phyloP scores from a whole-genome alignment of 2,113 vertebrate species.

The Nesoenas mayeri region DNA sequence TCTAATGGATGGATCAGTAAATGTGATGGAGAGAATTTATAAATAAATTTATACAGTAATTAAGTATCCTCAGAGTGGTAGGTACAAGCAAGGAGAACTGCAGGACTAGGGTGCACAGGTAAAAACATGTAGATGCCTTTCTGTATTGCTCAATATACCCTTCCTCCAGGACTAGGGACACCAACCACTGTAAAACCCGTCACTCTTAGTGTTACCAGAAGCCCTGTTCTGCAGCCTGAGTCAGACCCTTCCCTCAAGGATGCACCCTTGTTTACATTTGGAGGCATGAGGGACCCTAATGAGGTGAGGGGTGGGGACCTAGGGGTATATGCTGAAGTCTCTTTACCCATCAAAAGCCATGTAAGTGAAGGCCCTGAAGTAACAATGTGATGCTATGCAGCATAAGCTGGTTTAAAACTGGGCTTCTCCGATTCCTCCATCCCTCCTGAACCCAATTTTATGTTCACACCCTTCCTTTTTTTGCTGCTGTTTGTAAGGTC shows the following conservation, averaged over 20 bases:
- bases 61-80: background rate
- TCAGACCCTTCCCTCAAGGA: background rate
- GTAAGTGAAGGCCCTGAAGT: background rate
- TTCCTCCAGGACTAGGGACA: background rate
- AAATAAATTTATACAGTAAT: background rate
- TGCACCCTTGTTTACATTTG: background rate
- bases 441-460: background rate
- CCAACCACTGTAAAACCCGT: background rate
- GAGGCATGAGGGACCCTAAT: background rate
- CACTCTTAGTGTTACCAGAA: background rate
- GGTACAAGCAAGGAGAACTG: background rate
- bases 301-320: background rate
- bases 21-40: background rate
- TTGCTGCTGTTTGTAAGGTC: background rate
- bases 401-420: background rate
- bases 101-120: background rate
- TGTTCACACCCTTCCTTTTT: background rate
- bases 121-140: background rate
- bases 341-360: accelerated
- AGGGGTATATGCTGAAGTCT: background rate
- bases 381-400: background rate
- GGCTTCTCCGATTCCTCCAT: background rate
- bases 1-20: background rate
- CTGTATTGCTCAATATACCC: background rate
- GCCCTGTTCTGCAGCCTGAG: accelerated